Base-by-base conservation (phyloP, 1,140 invertebrate genomes). In the Epicauta chinensis region DNA sequence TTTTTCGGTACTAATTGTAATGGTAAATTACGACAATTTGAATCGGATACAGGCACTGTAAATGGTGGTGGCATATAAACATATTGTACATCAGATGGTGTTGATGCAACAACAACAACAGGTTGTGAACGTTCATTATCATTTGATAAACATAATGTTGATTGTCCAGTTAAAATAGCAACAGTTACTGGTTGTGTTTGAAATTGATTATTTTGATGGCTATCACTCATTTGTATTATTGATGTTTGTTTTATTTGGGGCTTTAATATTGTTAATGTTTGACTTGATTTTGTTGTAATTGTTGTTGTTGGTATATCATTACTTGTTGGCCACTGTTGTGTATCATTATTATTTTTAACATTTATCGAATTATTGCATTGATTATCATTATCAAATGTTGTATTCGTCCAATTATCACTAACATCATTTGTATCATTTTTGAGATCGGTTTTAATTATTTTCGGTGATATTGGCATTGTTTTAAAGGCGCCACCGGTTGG, bases 401-500 rank as follows among this genome's bases (percentile, higher is more conserved):
- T 15, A 43, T 41, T 41, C 15, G 17, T 31, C 55, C 51, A 53
- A 50, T 14, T 16, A 4, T 36, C 34, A 17, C 36, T 31, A 11
- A 44, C 29, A 10, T 43, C 37, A 17, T 49, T 54, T 16, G n/a
- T 38, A 9, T 60, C 62, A 32, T 43, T 45, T 47, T 58, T 55
- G 31, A 53, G 37, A 47, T 64, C 62, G n/a, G 38, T 41, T 43
- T 66, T 68, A 10, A 61, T 40, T 10, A 62, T 37, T 60, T 68
- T 66, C 7, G 66, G 66, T 13, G 66, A 68, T 15, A 76, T 72
- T 3, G 89, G 88, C 76, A 90, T 90, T 7, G 87, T 88, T 71
- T 91, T 90, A 64, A 93, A 93, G 36, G 89, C 89, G 16, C 87
- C 87, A 36, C 89, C 88, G 45, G 86, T 90, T 5, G 89, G 88